Evolutionary conservation across 2,888 invertebrate species (phyloP), one percentile per base, ranked within the genome.

Genomic region (Drosophila neonasuta): DNA sequence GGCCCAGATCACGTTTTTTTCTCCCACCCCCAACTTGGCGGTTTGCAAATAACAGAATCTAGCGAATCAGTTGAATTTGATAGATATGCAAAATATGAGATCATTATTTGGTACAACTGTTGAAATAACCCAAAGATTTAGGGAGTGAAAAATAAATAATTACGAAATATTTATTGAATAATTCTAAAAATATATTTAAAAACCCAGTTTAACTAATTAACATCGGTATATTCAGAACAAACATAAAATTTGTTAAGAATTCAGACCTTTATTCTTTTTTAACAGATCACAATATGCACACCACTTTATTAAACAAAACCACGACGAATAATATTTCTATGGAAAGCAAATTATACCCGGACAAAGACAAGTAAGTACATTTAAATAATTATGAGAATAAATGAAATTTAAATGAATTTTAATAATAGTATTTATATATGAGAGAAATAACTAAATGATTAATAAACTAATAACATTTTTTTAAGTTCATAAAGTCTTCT

Each of bases 231-330:
- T 6, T 24, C 24, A 20, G 20, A 20, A 20, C 20, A 24, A 24
- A 24, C 6, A 24, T 6, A 24, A 24, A 24, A 6, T 24, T 1
- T 24, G 1, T 5, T 24, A 5, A 24, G 1, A 24, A 24, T 24
- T 24, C 24, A 24, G 24, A 24, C 24, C 24, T 6, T 5, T 6
- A 24, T 13, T 29, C 5, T 24, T 8, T 49, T 13, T 29, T 59
- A 58, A 1, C 42, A 65, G 72, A 3, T 10, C 9, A 46, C 7
- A 44, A 54, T 24, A 72, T 72, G 74, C 72, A 73, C 42, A 52
- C 68, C 0, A 56, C 62, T 13, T 32, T 63, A 29, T 46, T 72
- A 56, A 34, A 45, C 24, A 68, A 59, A 49, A 8, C 58, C n/a
- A 13, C 58, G 8, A n/a, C 73, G 8, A 55, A 49, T 39, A 55